A percentile compares a stretch with the other conserved stretches of the same genome.
phyloP scores from a whole-genome alignment of 2,113 vertebrate species.

The Lonchura striata region DNA sequence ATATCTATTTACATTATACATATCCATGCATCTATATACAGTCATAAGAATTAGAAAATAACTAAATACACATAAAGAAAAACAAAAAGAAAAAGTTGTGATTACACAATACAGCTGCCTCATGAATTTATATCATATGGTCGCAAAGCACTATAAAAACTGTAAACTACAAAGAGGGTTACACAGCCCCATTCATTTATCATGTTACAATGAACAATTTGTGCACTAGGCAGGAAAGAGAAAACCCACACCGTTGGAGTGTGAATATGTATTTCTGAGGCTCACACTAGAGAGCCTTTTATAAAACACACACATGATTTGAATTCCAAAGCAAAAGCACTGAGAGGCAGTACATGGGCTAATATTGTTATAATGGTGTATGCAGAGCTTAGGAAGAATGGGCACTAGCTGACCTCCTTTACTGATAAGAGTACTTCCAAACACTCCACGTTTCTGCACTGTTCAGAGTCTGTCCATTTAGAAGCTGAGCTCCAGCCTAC shows the following conservation, averaged over 20 bases:
- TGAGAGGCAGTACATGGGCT: background rate
- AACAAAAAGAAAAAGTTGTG: background rate
- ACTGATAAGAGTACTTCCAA: background rate
- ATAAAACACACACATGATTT: slow-evolving; percentile 68
- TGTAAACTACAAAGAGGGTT: slow-evolving; percentile 58
- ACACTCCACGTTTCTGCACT: background rate
- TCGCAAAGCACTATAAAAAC: slow-evolving; percentile 46
- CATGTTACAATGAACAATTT: slow-evolving; percentile 69
- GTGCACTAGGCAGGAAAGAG: slow-evolving; percentile 58
- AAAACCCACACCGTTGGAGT: slow-evolving; percentile 57
- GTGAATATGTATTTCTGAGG: slow-evolving; percentile 63
- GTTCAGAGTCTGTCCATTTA: background rate
- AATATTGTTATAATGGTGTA: slow-evolving; percentile 35
- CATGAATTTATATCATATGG: slow-evolving; percentile 65
- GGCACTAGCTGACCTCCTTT: background rate
- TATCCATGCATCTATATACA: background rate
- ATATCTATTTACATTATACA: background rate
- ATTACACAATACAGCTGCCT: slow-evolving; percentile 48
- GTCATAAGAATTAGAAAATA: slow-evolving; percentile 50
- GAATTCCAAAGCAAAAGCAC: slow-evolving; percentile 65
- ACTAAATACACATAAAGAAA: slow-evolving; percentile 58
- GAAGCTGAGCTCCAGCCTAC: background rate
- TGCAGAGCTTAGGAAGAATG: slow-evolving; percentile 10
- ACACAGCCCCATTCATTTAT: slow-evolving; percentile 61
- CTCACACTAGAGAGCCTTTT: slow-evolving; percentile 66